Percentiles rank a stretch among this genome's conserved stretches.
These are phyloP conservation scores for Volucella zonaria DNA, from an alignment of 2,888 invertebrate species.

Conservation along the genomic window DNA sequence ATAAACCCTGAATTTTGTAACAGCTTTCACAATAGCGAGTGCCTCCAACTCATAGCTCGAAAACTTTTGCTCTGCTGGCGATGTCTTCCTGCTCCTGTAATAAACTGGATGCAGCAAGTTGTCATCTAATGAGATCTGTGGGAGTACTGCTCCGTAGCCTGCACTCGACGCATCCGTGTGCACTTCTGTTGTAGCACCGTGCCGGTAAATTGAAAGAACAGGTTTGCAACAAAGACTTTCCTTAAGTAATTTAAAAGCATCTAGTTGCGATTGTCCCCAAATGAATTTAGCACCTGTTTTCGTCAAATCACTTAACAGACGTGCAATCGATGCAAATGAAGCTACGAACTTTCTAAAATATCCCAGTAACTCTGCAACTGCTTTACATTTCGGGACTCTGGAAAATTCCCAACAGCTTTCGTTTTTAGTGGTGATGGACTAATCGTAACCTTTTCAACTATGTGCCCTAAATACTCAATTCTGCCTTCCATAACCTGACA, in stretches of 20 bases:
- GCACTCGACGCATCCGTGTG: no score
- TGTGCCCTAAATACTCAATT: no score
- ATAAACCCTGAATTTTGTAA: no score
- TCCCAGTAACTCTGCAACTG: background rate
- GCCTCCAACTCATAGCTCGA: no score
- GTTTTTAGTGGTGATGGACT: no score
- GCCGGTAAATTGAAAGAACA: background rate
- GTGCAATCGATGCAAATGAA: slow-evolving; percentile 11
- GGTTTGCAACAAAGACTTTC: slow-evolving; percentile 1
- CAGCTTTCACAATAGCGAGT: no score
- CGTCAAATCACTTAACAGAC: slow-evolving; percentile 10
- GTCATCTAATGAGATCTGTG: slow-evolving; percentile 1
- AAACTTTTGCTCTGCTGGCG: background rate
- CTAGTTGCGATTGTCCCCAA: background rate
- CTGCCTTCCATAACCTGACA: no score
- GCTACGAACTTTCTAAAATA: background rate
- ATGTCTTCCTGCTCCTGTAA: slow-evolving; percentile 19
- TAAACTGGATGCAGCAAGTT: slow-evolving; percentile 9
- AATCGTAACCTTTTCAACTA: no score
- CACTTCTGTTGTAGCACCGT: background rate
- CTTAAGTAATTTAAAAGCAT: no score
- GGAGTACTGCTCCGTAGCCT: no score
- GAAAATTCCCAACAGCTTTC: no score
- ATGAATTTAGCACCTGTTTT: background rate
- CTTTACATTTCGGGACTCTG: no score